Conservation (phyloP, 2,797 vertebrate species). For the Lithobates pipiens region DNA sequence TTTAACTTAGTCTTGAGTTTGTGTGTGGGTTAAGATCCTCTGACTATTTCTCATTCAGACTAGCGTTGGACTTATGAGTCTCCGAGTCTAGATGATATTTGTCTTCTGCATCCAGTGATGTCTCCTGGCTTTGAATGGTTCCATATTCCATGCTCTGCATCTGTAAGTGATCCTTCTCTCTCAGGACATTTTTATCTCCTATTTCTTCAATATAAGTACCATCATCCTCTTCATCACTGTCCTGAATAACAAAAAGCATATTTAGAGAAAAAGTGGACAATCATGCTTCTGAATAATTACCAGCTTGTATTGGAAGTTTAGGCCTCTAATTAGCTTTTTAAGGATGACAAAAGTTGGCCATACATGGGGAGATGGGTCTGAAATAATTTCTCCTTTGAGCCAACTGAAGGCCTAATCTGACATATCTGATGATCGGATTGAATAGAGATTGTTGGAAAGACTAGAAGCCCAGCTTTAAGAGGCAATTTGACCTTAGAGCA, state of each 20-base stretch:
- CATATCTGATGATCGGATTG: too few relatives aligned
- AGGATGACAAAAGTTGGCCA: too few relatives aligned
- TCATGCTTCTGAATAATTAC: neutral
- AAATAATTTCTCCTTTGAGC: too few relatives aligned
- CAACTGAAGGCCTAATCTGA: too few relatives aligned
- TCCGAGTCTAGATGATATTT: slow-evolving; percentile 4
- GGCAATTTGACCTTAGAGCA: too few relatives aligned
- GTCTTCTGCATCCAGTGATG: neutral
- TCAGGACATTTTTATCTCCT: neutral
- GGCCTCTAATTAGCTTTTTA: too few relatives aligned
- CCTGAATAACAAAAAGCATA: slow-evolving; percentile 57
- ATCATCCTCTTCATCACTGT: slow-evolving; percentile 47
- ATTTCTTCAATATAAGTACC: slow-evolving; percentile 24
- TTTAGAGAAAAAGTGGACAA: neutral
- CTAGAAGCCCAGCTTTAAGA: too few relatives aligned
- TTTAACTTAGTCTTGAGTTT: neutral
- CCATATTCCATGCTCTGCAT: slow-evolving; percentile 68
- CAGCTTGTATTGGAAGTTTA: neutral
- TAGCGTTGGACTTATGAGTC: neutral
- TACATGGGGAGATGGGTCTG: too few relatives aligned
- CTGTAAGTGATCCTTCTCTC: slow-evolving; percentile 67
- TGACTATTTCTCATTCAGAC: neutral
- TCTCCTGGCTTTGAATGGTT: slow-evolving; percentile 50
- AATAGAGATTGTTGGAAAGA: too few relatives aligned
- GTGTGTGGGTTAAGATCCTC: too few relatives aligned